Evolutionary conservation across 2,113 vertebrate species (phyloP).

Genomic region (Gorsachius goisagi): DNA sequence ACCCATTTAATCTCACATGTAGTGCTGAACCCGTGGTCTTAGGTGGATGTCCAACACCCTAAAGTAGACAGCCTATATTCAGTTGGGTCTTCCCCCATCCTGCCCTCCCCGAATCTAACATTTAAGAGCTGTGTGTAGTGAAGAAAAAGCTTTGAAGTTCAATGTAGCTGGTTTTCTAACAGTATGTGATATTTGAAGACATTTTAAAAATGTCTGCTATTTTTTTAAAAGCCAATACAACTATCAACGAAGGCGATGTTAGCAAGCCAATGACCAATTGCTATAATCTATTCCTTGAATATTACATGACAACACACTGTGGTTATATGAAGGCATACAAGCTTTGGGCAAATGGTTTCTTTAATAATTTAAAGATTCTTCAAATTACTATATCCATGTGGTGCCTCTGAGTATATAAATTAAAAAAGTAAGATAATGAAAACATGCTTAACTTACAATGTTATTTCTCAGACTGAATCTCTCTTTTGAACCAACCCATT

Average conservation of each 20-base stretch:
- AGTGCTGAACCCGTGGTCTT: background rate
- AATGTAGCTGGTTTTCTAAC: background rate
- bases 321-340: background rate
- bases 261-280: background rate
- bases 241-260: background rate
- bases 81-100: background rate
- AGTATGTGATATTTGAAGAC: background rate
- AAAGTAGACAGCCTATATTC: background rate
- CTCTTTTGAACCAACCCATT: background rate
- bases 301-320: background rate
- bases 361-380: slow-evolving; percentile 41
- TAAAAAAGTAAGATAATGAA: slow-evolving; percentile 26
- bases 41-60: background rate
- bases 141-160: background rate
- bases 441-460: background rate
- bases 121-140: background rate
- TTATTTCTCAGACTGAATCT: background rate
- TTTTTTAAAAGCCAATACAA: background rate
- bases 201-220: background rate
- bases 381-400: background rate
- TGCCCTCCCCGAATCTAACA: background rate
- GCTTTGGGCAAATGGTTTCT: slow-evolving; percentile 10
- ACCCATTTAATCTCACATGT: background rate
- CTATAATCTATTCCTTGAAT: slow-evolving; percentile 6
- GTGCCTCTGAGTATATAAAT: background rate